A percentile compares a stretch with the other conserved stretches of the same genome.
Evolutionary conservation across 2,888 invertebrate species (phyloP).

Genomic region (Pristionchus maxplancki): DNA sequence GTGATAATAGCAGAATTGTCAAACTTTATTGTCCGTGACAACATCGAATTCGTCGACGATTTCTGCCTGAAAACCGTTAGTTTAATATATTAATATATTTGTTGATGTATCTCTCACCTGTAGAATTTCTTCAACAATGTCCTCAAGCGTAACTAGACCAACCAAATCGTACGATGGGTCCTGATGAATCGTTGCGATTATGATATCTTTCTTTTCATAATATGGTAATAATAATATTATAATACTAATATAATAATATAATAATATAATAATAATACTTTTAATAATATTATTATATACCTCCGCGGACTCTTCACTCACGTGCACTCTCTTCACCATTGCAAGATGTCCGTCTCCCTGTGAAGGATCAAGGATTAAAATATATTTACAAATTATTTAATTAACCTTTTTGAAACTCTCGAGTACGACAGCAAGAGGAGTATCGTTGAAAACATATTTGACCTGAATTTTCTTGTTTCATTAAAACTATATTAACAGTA

Average conservation of each 20-base stretch:
- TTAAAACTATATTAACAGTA: not conserved
- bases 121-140: conserved; percentile 72
- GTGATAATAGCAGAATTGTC: conserved; percentile 43
- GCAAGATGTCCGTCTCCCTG: conserved; percentile 82
- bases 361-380: not conserved
- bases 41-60: conserved; percentile 98
- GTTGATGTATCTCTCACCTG: conserved; percentile 56
- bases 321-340: conserved; percentile 88
- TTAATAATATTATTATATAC: too few relatives aligned
- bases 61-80: conserved; percentile 89
- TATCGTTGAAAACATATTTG: conserved; percentile 96
- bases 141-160: conserved; percentile 89
- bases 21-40: conserved; percentile 74
- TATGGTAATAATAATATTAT: too few relatives aligned
- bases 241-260: too few relatives aligned
- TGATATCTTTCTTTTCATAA: too few relatives aligned
- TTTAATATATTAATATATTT: not conserved
- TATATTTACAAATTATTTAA: not conserved
- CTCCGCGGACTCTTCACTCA: conserved; percentile 84
- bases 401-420: conserved; percentile 92
- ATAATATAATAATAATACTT: too few relatives aligned
- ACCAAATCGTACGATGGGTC: conserved; percentile 95
- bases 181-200: conserved; percentile 33
- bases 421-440: conserved; percentile 93
- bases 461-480: conserved; percentile 82